Evolutionary conservation across 2,797 vertebrate species (phyloP).

Genomic region (Myioborus melanocephalus): DNA sequence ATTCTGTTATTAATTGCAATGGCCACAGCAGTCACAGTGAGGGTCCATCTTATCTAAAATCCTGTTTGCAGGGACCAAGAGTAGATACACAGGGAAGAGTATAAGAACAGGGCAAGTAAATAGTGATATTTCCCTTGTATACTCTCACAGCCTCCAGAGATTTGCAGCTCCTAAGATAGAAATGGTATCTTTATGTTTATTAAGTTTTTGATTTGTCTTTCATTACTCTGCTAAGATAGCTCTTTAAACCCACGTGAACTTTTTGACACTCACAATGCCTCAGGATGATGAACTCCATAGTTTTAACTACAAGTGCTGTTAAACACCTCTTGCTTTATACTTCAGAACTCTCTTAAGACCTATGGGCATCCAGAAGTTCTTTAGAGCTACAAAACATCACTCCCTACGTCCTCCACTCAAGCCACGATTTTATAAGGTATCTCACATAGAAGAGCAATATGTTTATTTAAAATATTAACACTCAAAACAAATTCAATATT

Average conservation of each 20-base stretch:
- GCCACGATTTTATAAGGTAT: background rate
- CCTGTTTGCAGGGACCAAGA: background rate
- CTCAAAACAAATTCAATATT: background rate
- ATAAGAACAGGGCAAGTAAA: constrained; percentile 43
- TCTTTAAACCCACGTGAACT: background rate
- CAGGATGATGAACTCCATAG: background rate
- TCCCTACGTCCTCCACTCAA: background rate
- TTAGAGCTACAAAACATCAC: background rate
- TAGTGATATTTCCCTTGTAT: constrained; percentile 51
- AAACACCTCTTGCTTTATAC: background rate
- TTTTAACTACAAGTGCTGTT: background rate
- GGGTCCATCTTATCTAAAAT: background rate
- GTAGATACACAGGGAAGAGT: constrained; percentile 6
- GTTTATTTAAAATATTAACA: background rate
- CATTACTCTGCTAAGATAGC: constrained; percentile 1
- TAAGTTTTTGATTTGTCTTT: constrained; percentile 10
- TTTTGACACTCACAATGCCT: background rate
- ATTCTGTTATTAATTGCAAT: background rate
- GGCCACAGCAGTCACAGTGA: background rate
- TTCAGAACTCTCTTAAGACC: background rate
- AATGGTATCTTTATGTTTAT: constrained; percentile 64
- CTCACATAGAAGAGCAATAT: background rate
- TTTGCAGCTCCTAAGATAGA: constrained; percentile 66
- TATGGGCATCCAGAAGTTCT: background rate
- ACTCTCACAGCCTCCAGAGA: constrained; percentile 69